These are phyloP conservation scores for Galeopsomyia nigrocyanea DNA, from an alignment of 2,888 invertebrate species.

Conservation along the genomic window DNA sequence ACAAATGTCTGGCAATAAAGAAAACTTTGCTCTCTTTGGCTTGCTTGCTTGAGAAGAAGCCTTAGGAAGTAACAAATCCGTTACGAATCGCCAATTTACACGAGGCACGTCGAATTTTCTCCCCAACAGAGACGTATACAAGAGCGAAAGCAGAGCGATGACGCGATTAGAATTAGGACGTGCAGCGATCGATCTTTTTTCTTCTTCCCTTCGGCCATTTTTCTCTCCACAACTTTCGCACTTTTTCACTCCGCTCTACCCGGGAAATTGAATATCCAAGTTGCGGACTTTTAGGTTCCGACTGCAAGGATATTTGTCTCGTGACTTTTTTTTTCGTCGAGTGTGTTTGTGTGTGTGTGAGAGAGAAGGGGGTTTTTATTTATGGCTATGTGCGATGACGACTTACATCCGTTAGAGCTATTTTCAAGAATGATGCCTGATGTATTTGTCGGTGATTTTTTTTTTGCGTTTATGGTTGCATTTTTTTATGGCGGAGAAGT, in stretches of 20 bases:
- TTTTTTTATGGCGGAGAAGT: no score
- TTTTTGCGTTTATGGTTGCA: no score
- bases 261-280: conserved; percentile 43
- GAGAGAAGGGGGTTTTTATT: no score
- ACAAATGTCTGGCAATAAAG: not conserved
- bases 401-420: no score
- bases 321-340: no score
- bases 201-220: conserved; percentile 16
- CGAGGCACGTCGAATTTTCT: conserved; percentile 1
- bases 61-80: conserved; percentile 9
- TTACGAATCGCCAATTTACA: not conserved
- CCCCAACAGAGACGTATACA: not conserved
- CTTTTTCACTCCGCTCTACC: conserved; percentile 29
- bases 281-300: not conserved
- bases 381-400: no score
- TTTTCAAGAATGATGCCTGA: no score
- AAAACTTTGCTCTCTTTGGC: conserved; percentile 1
- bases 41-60: not conserved
- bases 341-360: no score
- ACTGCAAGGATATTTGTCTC: no score
- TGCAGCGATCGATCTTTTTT: conserved; percentile 26
- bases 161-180: conserved; percentile 44
- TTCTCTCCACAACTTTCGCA: conserved; percentile 41
- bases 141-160: conserved; percentile 30
- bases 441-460: no score